Evolutionary conservation across 2,113 vertebrate species (phyloP).

Genomic region (Sterrhoptilus dennistouni): DNA sequence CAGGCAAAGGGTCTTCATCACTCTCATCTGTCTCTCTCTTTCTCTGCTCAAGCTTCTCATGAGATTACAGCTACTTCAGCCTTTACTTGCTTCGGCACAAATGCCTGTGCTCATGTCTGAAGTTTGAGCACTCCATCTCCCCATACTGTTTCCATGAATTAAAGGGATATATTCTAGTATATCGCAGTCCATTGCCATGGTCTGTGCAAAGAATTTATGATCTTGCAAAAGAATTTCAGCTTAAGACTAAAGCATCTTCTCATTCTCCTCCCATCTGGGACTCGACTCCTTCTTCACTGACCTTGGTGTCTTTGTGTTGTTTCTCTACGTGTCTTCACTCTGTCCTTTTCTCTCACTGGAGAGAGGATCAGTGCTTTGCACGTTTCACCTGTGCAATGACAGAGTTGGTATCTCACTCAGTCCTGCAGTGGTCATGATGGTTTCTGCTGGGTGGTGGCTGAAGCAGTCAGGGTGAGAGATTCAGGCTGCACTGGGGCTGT

Average conservation of each 20-base stretch:
- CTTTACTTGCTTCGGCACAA: neutral
- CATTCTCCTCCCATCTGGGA: neutral
- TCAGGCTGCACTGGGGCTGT: neutral
- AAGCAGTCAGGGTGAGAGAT: neutral
- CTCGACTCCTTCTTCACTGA: neutral
- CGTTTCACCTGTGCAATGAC: neutral
- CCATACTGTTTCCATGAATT: neutral
- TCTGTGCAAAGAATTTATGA: neutral
- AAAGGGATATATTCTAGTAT: neutral
- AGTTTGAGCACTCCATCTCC: neutral
- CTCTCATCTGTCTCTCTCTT: neutral
- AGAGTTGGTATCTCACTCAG: neutral
- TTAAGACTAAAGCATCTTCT: neutral
- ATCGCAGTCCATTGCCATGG: neutral
- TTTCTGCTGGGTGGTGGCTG: neutral
- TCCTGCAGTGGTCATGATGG: neutral
- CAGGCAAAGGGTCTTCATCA: neutral
- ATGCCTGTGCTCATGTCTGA: neutral
- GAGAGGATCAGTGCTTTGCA: neutral
- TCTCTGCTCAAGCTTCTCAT: neutral
- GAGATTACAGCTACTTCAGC: neutral
- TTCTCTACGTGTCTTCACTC: neutral
- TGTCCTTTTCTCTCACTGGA: neutral
- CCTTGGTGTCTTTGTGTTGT: too few species aligned
- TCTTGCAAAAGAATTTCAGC: neutral